Base-by-base conservation (phyloP, 1,140 invertebrate genomes). In the Sitobion miscanthi region DNA sequence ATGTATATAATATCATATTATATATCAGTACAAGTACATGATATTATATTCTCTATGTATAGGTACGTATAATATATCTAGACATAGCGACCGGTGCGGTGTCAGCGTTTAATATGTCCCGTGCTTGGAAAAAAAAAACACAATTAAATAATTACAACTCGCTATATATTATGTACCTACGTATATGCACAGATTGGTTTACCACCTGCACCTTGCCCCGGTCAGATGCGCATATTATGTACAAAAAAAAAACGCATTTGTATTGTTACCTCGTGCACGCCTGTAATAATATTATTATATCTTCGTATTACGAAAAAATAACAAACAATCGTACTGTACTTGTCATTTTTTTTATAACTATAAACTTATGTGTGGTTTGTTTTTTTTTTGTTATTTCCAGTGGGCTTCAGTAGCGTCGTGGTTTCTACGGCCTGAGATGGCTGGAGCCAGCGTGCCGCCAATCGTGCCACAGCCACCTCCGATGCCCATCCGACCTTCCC, bases 361-460 rank as follows among this genome's bases (percentile, higher is more conserved):
- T 42, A 2, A 62, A 69, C 89, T 90, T 30, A 90, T 38, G 87
- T n/a, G 21, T 11, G 62, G 14, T 23, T 0, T 90, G 1, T 4
- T 89, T 94, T 94, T 93, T 94, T 94, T 94, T 94, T 94, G 94
- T 95, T 94, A 94, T 94, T 95, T 95, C 83, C 95, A 96, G 95
- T 95, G 95, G 95, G 95, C 95, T 87, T 96, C 95, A 69, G 95
- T 96, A 90, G 95, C 95, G 89, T 96, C 95, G 88, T 96, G 95
- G 95, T 95, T 95, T 94, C 95, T 95, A 93, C 94, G 95, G 52
- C 95, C 95, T 82, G 95, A 95, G 88, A 94, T 94, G 89, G 94
- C 95, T 49, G 91, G 91, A 93, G 91, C 91, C 82, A 85, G 91
- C 82, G 47, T 93, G 82, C 91, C 91, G 38, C 91, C 91, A 82